Evolutionary conservation across 2,113 vertebrate genomes (phyloP), one percentile per base, ranked within the genome.

Genomic region (Otus sunia): DNA sequence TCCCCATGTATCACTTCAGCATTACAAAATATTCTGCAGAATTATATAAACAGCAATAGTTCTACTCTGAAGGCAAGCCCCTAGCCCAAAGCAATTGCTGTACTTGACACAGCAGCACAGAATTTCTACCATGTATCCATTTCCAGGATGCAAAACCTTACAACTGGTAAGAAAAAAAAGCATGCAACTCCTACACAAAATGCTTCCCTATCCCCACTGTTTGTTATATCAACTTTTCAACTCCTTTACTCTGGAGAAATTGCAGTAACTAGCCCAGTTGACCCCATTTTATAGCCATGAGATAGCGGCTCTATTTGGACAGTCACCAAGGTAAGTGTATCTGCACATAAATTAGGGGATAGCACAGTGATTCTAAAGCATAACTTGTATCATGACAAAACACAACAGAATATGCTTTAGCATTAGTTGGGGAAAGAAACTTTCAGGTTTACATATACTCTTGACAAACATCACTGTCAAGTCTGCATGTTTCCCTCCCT

Each of bases 11-110:
- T 43, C 94, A 92, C 39, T 92, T 81, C 75, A 92, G 52, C 6
- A 1, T 83, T 75, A 74, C 67, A 92, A 92, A 95, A 92, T 74
- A 71, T 76, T 71, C 75, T 77, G 58, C 63, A 90, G 66, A 73
- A 73, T 73, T 78, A 72, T 20, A 75, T 75, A 89, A 94, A 88
- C 52, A 81, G 36, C 43, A 92, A 67, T 69, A 53, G 67, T 71
- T 88, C 67, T 64, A 91, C 56, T 84, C 32, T 52, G 72, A 84
- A 79, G 50, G 14, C 41, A 91, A 94, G 45, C 25, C 50, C 52
- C 49, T 64, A 37, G n/a, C 37, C 37, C 78, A 92, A 78, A 72
- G 60, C 30, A 80, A 30, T 52, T 47, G 25, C 16, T 62, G 7
- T 63, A 27, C 58, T 69, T 95, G 53, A 60, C 55, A 16, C 41